These are phyloP conservation scores for Perccottus glenii DNA, from an alignment of 2,113 vertebrate species.

Conservation along the genomic window DNA sequence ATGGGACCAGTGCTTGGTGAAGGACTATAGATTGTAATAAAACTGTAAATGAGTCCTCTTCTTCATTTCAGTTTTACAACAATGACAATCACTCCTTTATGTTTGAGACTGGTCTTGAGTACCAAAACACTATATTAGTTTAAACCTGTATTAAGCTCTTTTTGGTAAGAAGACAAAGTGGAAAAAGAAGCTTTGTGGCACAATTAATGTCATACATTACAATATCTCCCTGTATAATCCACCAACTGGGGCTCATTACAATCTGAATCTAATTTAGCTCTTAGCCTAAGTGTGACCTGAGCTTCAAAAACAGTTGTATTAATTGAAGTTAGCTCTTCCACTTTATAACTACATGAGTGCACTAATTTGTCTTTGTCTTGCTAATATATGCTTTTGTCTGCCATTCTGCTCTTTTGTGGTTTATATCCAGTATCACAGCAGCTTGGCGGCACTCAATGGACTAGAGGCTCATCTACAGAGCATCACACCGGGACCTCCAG, in stretches of 20 bases:
- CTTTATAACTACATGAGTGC: conserved; percentile 8
- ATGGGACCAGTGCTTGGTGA: no score
- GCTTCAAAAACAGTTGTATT: conserved; percentile 7
- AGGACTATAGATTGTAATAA: no score
- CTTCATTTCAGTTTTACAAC: no score
- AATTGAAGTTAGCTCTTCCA: conserved; percentile 13
- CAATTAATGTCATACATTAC: conserved; percentile 8
- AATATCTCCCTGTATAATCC: conserved; percentile 16
- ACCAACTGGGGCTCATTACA: not conserved
- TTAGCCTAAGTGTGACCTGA: not conserved
- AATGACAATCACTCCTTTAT: no score
- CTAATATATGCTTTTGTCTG: conserved; percentile 15
- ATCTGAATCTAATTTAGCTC: conserved; percentile 12
- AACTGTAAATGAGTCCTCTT: no score
- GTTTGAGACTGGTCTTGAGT: not conserved
- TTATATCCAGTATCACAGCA: conserved; percentile 88
- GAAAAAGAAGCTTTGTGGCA: conserved; percentile 7
- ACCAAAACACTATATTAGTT: not conserved
- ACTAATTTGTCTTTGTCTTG: conserved; percentile 26
- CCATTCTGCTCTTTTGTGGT: conserved; percentile 18
- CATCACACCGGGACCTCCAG: conserved; percentile 61
- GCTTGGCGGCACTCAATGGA: conserved; percentile 93
- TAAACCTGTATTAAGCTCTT: not conserved
- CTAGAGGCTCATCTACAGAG: conserved; percentile 93
- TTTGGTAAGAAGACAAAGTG: not conserved